These are phyloP conservation scores for Drosophila asahinai DNA, from an alignment of 1,140 invertebrate genomes.

Conservation along the genomic window DNA sequence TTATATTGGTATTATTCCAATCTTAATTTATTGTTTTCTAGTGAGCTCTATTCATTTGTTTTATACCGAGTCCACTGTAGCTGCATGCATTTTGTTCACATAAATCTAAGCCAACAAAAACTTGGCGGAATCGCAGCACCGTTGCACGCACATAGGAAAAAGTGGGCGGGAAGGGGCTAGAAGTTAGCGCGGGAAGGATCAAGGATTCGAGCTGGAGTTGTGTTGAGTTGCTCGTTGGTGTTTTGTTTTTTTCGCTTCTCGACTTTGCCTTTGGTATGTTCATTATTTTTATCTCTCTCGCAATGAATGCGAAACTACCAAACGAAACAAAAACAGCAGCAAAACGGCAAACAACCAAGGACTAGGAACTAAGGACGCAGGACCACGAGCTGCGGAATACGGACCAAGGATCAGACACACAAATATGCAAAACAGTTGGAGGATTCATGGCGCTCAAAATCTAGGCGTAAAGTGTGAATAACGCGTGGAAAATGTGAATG, in stretches of 20 bases:
- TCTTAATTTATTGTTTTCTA: not conserved
- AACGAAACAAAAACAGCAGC: slow-evolving; percentile 74
- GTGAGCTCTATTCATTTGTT: not conserved
- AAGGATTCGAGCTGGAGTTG: slow-evolving; percentile 39
- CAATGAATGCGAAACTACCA: slow-evolving; percentile 80
- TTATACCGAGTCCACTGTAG: slow-evolving; percentile 12
- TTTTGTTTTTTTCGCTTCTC: slow-evolving; percentile 54
- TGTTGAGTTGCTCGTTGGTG: slow-evolving; percentile 67
- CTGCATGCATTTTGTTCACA: slow-evolving; percentile 50
- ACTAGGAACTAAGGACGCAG: slow-evolving; percentile 11
- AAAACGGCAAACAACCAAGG: slow-evolving; percentile 37
- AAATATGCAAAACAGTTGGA: slow-evolving; percentile 81
- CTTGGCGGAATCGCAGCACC: slow-evolving; percentile 71
- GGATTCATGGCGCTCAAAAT: slow-evolving; percentile 79
- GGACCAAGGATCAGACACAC: slow-evolving; percentile 52
- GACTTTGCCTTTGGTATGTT: slow-evolving; percentile 82
- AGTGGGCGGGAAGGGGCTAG: not conserved
- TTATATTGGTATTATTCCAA: not conserved
- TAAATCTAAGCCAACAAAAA: slow-evolving; percentile 78
- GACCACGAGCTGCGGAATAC: slow-evolving; percentile 2
- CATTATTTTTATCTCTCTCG: slow-evolving; percentile 83
- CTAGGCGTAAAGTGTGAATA: slow-evolving; percentile 82
- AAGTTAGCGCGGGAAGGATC: slow-evolving; percentile 9
- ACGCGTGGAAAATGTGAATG: slow-evolving; percentile 81
- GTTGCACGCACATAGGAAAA: slow-evolving; percentile 70